These are phyloP conservation scores for Hippocampus abdominalis DNA, from an alignment of 2,113 vertebrate genomes.

Conservation along the genomic window DNA sequence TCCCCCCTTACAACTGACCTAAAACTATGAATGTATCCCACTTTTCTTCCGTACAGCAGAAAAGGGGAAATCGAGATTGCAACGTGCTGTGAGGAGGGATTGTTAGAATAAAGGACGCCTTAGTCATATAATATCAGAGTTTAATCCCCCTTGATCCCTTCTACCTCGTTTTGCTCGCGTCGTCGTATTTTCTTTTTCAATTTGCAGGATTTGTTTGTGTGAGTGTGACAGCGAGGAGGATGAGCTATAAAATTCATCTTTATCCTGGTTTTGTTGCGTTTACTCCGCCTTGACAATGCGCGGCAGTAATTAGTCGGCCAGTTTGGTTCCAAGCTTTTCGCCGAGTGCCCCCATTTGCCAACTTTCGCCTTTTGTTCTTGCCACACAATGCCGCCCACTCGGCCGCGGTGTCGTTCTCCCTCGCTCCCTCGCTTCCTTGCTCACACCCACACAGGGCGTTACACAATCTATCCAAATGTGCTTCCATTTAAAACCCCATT, in stretches of 20 bases:
- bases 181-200: slow-evolving; percentile 59
- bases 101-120: slow-evolving; percentile 50
- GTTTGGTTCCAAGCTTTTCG: slow-evolving; percentile 71
- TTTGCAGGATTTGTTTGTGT: slow-evolving; percentile 69
- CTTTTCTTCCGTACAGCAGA: slow-evolving; percentile 29
- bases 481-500: slow-evolving; percentile 73
- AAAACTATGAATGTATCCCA: slow-evolving; percentile 44
- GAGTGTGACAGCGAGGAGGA: slow-evolving; percentile 61
- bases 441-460: slow-evolving; percentile 74
- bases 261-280: slow-evolving; percentile 69
- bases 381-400: slow-evolving; percentile 72
- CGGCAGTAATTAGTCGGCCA: slow-evolving; percentile 74
- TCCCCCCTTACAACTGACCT: slow-evolving; percentile 26
- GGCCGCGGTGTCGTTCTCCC: slow-evolving; percentile 53
- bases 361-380: slow-evolving; percentile 72
- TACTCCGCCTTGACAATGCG: slow-evolving; percentile 66
- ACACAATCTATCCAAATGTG: slow-evolving; percentile 73
- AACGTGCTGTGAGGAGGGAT: slow-evolving; percentile 41
- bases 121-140: slow-evolving; percentile 43
- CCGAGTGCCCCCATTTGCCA: slow-evolving; percentile 69
- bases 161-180: slow-evolving; percentile 50
- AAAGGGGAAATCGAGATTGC: slow-evolving; percentile 31
- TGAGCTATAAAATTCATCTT: slow-evolving; percentile 73
- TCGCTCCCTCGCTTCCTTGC: slow-evolving; percentile 45
- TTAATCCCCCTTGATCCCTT: slow-evolving; percentile 58